phyloP scores from a whole-genome alignment of 1,140 invertebrate species.

The Paramacrobiotus metropolitanus region DNA sequence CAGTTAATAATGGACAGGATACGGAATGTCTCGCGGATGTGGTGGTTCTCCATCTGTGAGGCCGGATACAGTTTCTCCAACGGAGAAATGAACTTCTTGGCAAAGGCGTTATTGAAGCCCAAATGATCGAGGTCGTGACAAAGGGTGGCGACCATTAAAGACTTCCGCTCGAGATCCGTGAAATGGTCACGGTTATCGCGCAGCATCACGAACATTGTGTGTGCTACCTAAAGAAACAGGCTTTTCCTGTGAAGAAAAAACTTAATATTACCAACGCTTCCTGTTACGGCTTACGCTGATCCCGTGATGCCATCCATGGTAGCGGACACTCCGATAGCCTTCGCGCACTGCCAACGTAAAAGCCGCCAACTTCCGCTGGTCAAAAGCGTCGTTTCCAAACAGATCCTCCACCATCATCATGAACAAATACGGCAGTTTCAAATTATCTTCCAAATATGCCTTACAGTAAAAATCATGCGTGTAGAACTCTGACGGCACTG shows the following conservation, averaged over 20 bases:
- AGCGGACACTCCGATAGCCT: background rate
- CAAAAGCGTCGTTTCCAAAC: background rate
- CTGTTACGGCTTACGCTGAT: background rate
- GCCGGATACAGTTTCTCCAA: background rate
- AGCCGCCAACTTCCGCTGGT: background rate
- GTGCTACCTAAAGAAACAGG: background rate
- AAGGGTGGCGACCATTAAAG: background rate
- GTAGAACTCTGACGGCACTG: background rate
- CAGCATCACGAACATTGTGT: background rate
- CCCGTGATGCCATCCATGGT: background rate
- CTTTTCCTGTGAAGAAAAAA: background rate
- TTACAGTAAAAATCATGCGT: background rate
- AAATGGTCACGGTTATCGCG: background rate
- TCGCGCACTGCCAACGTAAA: background rate
- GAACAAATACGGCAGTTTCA: background rate
- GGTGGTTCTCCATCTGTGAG: background rate
- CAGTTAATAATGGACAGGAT: background rate
- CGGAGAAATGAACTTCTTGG: background rate
- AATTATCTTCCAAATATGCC: background rate
- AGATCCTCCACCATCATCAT: background rate
- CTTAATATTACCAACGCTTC: no score
- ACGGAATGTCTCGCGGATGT: constrained; percentile 4
- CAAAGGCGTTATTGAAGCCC: background rate
- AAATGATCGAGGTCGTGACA: background rate
- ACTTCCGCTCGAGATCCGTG: background rate